These are phyloP conservation scores for Ladona fulva DNA, from an alignment of 1,140 invertebrate species.

Conservation along the genomic window DNA sequence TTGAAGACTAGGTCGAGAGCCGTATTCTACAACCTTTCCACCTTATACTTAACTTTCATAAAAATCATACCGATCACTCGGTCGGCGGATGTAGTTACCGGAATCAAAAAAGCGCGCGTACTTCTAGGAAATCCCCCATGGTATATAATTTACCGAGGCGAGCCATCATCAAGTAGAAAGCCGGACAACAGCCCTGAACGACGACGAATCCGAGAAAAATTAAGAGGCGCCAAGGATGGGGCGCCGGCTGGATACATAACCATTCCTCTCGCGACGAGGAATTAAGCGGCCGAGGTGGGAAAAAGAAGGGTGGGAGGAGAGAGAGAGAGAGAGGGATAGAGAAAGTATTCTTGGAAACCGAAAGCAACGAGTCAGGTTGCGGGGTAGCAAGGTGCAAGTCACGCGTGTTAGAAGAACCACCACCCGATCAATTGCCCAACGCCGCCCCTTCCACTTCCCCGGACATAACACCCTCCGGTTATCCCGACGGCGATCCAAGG, in stretches of 20 bases:
- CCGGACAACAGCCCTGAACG: background rate
- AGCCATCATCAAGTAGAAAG: slow-evolving; percentile 5
- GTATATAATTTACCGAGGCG: background rate
- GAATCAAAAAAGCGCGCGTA: too few relatives aligned
- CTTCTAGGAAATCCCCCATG: too few relatives aligned
- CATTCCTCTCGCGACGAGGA: background rate
- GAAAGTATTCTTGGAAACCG: background rate
- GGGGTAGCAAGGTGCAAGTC: background rate
- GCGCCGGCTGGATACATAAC: slow-evolving; percentile 1
- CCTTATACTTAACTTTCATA: background rate
- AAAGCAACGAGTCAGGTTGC: background rate
- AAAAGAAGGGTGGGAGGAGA: too few relatives aligned
- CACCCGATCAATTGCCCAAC: background rate
- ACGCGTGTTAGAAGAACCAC: background rate
- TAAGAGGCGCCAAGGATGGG: background rate
- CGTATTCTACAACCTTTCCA: background rate
- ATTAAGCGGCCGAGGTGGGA: too few relatives aligned
- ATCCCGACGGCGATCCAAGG: too few relatives aligned
- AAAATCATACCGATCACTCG: background rate
- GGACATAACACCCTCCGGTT: background rate
- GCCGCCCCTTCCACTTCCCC: background rate
- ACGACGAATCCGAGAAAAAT: background rate
- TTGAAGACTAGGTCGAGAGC: background rate
- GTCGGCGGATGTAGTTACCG: too few relatives aligned
- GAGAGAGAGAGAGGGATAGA: background rate